Base-by-base conservation (phyloP, 1,140 invertebrate species). In the Diorhabda sublineata region DNA sequence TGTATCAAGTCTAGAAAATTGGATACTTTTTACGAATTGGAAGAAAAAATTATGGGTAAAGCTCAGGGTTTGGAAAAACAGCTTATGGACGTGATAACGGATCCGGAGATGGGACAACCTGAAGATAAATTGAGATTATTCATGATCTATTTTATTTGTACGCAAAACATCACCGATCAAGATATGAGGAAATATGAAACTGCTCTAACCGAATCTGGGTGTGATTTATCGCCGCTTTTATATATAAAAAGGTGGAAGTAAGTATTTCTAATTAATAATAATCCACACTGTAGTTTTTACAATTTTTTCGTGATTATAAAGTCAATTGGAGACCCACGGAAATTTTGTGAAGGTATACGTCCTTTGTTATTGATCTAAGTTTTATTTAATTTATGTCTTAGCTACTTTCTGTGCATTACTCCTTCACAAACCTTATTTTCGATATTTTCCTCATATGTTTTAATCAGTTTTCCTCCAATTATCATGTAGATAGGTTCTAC, bases 31-130 rank as follows among this genome's bases (percentile, higher is more conserved):
- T 99, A 99, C 81, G 98, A 99, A 84, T 86, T 95, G 63, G 98
- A 99, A 84, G 97, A 99, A 80, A 99, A 98, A 83, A 91, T 99
- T 61, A 94, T 99, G 92, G 91, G 91, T 43, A 92, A 92, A 82
- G 76, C 80, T n/a, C 85, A 87, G 64, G 86, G 89, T 3, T 83
- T 92, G 58, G 91, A 92, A 75, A 89, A 90, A 78, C 88, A 89
- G 56, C 82, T 95, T 5, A 78, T 93, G 64, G 93, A 97, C 72
- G 85, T 95, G 7, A 86, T 97, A 58, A 84, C 88, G n/a, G 96
- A 98, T 84, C 85, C 90, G 0, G 91, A 93, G 68, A 91, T 91
- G 70, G 96, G 96, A 3, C 90, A 89, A 26, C 85, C 91, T 0
- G 93, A 97, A 76, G 98, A 99, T 78, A 98, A 98, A 85, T 86